These are phyloP conservation scores for Cryptophagus acutangulus DNA, from an alignment of 2,888 invertebrate species.

Conservation along the genomic window DNA sequence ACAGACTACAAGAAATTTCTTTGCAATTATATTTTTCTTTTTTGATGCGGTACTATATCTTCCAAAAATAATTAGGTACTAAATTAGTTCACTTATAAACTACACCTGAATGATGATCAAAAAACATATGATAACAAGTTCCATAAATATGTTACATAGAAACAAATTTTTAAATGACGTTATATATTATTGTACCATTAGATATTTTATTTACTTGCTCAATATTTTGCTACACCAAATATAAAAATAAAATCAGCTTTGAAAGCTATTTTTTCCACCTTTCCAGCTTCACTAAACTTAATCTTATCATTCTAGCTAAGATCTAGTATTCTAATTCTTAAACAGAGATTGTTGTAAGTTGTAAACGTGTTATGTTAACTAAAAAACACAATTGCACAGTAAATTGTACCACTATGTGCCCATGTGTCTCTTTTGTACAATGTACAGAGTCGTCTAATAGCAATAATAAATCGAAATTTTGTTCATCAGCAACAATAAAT, in stretches of 20 bases:
- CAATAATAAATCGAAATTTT: no score
- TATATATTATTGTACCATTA: constrained; percentile 20
- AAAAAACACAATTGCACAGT: no score
- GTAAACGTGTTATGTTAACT: no score
- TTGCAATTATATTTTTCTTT: constrained; percentile 39
- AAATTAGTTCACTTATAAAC: constrained; percentile 14
- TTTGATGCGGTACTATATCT: constrained; percentile 28
- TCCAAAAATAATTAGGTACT: constrained; percentile 1
- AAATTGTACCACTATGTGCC: no score
- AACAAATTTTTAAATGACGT: not conserved
- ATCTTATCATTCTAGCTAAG: no score
- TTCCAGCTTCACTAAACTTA: no score
- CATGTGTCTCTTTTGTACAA: no score
- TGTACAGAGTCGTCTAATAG: no score
- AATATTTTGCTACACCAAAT: constrained; percentile 16
- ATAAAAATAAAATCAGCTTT: constrained; percentile 39
- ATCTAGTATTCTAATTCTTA: no score
- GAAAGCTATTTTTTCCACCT: constrained; percentile 27
- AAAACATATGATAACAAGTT: not conserved
- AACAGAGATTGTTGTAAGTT: no score
- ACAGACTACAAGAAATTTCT: constrained; percentile 51
- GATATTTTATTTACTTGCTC: constrained; percentile 12
- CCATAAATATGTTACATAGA: not conserved
- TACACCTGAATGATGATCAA: constrained; percentile 20
- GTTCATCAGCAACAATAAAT: no score